Conservation (phyloP, 2,113 vertebrate genomes). For the Cryptotis parvus region DNA sequence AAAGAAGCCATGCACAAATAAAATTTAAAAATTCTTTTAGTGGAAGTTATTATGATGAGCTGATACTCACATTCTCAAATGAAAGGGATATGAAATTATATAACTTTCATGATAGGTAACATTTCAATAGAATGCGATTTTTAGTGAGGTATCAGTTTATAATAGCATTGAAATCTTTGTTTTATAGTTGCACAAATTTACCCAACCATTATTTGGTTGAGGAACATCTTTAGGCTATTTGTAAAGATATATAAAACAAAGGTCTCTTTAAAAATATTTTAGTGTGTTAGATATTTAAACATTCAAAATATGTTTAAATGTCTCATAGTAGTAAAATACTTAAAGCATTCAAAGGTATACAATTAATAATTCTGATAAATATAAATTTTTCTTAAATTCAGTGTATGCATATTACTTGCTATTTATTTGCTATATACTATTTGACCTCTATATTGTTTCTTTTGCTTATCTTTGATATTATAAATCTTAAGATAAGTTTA, state of each 20-base stretch:
- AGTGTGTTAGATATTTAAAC: background rate
- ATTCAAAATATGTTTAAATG: no score
- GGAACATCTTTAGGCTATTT: background rate
- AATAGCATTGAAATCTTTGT: no score
- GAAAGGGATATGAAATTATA: background rate
- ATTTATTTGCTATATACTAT: no score
- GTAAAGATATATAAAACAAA: background rate
- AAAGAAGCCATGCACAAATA: background rate
- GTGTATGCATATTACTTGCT: no score
- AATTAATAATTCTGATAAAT: background rate
- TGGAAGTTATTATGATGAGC: background rate
- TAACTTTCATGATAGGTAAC: background rate
- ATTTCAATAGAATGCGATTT: background rate
- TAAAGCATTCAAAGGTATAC: no score
- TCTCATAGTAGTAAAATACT: no score
- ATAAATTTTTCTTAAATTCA: no score
- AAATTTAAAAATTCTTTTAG: no score
- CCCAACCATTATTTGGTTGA: background rate
- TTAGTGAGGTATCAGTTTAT: no score
- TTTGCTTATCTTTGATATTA: background rate
- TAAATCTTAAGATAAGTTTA: background rate
- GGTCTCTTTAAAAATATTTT: background rate
- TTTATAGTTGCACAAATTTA: background rate
- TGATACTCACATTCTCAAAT: background rate
- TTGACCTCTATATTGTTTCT: background rate